Conservation (phyloP, 2,888 invertebrate genomes). For the Caradrina kadenii region DNA sequence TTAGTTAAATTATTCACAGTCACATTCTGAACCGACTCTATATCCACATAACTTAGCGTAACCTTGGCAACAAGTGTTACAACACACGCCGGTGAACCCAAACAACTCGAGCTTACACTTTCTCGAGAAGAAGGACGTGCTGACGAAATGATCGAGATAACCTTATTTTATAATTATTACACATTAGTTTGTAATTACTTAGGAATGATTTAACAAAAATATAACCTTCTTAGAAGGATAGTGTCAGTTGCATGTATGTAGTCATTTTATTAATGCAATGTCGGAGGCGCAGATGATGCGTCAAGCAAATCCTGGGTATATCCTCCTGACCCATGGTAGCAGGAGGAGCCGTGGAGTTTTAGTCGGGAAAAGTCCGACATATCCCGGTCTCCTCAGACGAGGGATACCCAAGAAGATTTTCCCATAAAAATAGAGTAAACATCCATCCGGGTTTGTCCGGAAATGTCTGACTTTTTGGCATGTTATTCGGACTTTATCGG, state of each 20-base stretch:
- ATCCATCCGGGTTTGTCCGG: too few relatives aligned
- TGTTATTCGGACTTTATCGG: too few relatives aligned
- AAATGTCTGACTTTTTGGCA: too few relatives aligned
- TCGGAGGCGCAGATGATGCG: too few relatives aligned
- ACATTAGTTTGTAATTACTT: background rate
- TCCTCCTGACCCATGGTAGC: too few relatives aligned
- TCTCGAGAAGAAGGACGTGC: constrained; percentile 34
- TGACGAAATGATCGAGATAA: constrained; percentile 24
- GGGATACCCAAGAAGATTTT: too few relatives aligned
- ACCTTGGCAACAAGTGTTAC: constrained; percentile 46
- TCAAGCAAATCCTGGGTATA: too few relatives aligned
- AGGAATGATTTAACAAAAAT: background rate
- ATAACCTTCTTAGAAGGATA: constrained; percentile 11
- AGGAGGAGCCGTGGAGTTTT: too few relatives aligned
- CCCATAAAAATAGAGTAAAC: too few relatives aligned
- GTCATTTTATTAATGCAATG: background rate
- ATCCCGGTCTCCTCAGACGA: too few relatives aligned
- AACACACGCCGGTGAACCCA: constrained; percentile 23
- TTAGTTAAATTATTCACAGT: constrained; percentile 15
- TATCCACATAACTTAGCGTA: constrained; percentile 4
- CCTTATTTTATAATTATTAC: constrained; percentile 9
- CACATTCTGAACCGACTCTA: constrained; percentile 3
- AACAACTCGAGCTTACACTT: constrained; percentile 37
- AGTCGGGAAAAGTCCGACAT: too few relatives aligned
- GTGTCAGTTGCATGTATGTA: background rate